A percentile compares a stretch with the other conserved stretches of the same genome.
Conservation (phyloP, 2,113 vertebrate species). For the Helogale parvula region DNA sequence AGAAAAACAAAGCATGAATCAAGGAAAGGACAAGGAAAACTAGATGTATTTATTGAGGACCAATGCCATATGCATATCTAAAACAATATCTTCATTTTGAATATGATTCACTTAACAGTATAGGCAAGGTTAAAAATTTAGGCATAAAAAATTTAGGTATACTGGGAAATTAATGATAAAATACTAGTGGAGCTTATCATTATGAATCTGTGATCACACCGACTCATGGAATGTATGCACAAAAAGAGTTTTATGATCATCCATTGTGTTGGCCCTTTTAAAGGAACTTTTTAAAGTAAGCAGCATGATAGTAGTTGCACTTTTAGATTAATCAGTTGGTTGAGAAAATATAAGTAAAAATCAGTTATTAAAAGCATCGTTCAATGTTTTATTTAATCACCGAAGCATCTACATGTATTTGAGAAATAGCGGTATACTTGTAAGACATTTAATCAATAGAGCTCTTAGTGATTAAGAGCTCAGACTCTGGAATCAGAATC, state of each 20-base stretch:
- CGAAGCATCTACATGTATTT: slow-evolving; percentile 8
- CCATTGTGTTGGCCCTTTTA: background rate
- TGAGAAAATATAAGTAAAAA: slow-evolving; percentile 47
- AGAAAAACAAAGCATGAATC: background rate
- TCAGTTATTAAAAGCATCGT: background rate
- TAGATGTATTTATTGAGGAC: background rate
- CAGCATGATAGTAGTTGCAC: background rate
- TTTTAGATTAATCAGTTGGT: slow-evolving; percentile 15
- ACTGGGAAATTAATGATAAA: background rate
- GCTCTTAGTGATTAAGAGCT: background rate
- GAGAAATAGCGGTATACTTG: background rate
- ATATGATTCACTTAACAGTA: background rate
- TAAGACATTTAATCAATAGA: background rate
- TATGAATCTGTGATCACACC: background rate
- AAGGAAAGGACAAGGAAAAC: background rate
- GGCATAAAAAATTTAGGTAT: background rate
- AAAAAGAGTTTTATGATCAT: background rate
- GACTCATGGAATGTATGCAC: background rate
- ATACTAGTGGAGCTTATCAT: background rate
- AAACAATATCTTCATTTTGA: background rate
- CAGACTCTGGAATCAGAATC: background rate
- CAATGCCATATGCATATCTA: background rate
- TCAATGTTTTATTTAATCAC: slow-evolving; percentile 30
- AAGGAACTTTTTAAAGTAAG: slow-evolving; percentile 28
- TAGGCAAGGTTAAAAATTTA: background rate